These are phyloP conservation scores for Lucilia sericata DNA, from an alignment of 1,140 invertebrate genomes.

Conservation along the genomic window DNA sequence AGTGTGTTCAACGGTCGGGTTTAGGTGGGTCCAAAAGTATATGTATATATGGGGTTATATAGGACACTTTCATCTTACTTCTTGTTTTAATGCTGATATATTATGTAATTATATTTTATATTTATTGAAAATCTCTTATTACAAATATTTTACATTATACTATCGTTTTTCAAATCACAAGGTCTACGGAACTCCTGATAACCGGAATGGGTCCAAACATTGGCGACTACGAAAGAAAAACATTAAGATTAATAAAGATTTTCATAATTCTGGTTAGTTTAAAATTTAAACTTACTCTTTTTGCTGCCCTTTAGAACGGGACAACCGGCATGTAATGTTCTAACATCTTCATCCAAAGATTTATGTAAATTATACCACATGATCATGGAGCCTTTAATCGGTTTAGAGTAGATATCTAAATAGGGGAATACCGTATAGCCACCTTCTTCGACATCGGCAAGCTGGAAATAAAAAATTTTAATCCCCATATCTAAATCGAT, in stretches of 20 bases:
- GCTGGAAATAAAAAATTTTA: constrained; percentile 71
- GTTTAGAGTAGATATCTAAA: constrained; percentile 84
- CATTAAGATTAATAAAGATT: constrained; percentile 1
- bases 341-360: constrained; percentile 89
- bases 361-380: constrained; percentile 95
- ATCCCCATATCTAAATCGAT: too few relatives aligned
- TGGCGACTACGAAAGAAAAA: constrained; percentile 52
- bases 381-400: constrained; percentile 88
- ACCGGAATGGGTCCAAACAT: constrained; percentile 58
- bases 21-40: too few relatives aligned
- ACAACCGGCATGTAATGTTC: constrained; percentile 95
- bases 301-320: constrained; percentile 95
- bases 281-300: constrained; percentile 74
- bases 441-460: constrained; percentile 93
- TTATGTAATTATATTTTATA: too few relatives aligned
- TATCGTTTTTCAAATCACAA: constrained; percentile 53
- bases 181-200: constrained; percentile 58
- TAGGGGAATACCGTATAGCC: constrained; percentile 94
- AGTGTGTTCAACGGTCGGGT: too few relatives aligned
- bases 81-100: too few relatives aligned
- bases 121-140: neutral
- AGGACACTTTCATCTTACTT: too few relatives aligned
- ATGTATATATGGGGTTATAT: too few relatives aligned
- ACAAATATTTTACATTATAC: constrained; percentile 20
- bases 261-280: too few relatives aligned